These are phyloP conservation scores for Tetranychus piercei DNA, from an alignment of 2,888 invertebrate genomes.

Conservation along the genomic window DNA sequence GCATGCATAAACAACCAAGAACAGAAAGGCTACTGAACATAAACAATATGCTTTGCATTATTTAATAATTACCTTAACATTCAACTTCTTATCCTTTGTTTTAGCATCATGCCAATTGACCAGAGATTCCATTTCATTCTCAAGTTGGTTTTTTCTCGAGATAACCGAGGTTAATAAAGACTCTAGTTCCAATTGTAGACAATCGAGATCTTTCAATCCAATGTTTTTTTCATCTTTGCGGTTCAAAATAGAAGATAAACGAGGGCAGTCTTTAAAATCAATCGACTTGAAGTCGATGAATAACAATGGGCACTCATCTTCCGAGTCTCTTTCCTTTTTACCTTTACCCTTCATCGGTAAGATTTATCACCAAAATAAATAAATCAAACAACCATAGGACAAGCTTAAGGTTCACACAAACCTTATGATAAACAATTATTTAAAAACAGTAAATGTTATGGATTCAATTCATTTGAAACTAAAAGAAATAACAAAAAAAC, in stretches of 20 bases:
- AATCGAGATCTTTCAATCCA: conserved; percentile 70
- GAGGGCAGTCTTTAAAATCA: conserved; percentile 33
- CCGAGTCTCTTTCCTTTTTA: conserved; percentile 28
- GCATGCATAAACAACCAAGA: no score
- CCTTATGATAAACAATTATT: no score
- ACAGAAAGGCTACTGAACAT: no score
- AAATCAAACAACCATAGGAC: no score
- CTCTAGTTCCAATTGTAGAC: conserved; percentile 68
- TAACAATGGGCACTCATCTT: conserved; percentile 33
- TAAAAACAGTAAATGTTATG: no score
- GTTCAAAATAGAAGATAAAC: conserved; percentile 30
- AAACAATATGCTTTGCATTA: no score
- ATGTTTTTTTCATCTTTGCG: conserved; percentile 51
- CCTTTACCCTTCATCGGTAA: conserved; percentile 24
- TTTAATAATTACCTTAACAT: not conserved
- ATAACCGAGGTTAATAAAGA: conserved; percentile 63
- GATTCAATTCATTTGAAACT: no score
- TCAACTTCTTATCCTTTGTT: conserved; percentile 21
- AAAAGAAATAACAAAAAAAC: no score
- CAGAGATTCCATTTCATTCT: conserved; percentile 32
- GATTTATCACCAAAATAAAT: not conserved
- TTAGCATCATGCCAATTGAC: conserved; percentile 37
- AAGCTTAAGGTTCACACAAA: no score
- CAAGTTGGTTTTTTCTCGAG: conserved; percentile 55
- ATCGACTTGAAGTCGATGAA: conserved; percentile 34